Conservation (phyloP, 2,113 vertebrate species). For the Poeciliopsis occidentalis region DNA sequence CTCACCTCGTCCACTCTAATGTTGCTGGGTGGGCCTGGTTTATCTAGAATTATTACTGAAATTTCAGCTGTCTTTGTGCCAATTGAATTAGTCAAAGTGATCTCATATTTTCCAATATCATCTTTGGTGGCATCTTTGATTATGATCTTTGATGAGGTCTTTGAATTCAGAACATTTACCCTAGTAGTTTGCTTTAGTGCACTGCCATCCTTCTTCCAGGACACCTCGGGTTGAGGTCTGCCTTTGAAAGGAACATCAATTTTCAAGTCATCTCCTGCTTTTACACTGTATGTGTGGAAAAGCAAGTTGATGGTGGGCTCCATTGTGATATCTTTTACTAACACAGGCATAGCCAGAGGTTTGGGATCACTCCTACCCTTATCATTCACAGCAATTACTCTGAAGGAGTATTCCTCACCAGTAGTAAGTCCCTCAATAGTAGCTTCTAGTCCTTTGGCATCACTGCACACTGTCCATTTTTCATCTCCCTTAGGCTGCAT, state of each 20-base stretch:
- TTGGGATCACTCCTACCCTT: constrained; percentile 97
- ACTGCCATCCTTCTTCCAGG: constrained; percentile 93
- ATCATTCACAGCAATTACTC: constrained; percentile 92
- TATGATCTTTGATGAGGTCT: constrained; percentile 85
- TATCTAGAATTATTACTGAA: constrained; percentile 90
- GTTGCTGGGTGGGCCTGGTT: constrained; percentile 90
- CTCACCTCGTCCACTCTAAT: constrained; percentile 92
- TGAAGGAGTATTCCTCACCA: constrained; percentile 95
- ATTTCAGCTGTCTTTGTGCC: constrained; percentile 86
- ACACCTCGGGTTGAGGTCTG: constrained; percentile 87
- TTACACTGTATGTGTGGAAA: constrained; percentile 92
- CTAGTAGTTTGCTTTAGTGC: constrained; percentile 92
- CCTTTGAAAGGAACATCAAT: constrained; percentile 94
- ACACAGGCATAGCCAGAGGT: constrained; percentile 89
- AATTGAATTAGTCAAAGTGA: constrained; percentile 87
- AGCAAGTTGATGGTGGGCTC: constrained; percentile 89
- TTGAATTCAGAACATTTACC: constrained; percentile 90
- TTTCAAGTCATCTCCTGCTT: constrained; percentile 94
- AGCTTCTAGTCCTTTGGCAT: constrained; percentile 92
- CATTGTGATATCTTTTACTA: constrained; percentile 93
- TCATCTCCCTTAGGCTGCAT: constrained; percentile 95
- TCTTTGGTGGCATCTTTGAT: constrained; percentile 95
- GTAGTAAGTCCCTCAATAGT: constrained; percentile 87
- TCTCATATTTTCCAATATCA: constrained; percentile 92
- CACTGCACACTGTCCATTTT: constrained; percentile 92